These are phyloP conservation scores for Apodemia zela DNA, from an alignment of 2,888 invertebrate species.

Conservation along the genomic window DNA sequence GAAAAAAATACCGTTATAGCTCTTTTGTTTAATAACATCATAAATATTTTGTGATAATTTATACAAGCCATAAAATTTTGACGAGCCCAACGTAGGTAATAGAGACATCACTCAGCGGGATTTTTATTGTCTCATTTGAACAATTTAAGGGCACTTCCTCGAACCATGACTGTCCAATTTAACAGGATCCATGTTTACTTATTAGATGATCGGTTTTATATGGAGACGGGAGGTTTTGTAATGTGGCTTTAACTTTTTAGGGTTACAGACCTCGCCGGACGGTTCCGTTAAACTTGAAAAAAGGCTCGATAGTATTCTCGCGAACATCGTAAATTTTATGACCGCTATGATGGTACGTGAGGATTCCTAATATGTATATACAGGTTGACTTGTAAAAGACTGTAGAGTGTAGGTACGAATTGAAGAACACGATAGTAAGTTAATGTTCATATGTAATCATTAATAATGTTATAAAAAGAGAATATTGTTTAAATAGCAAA, in stretches of 20 bases:
- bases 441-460: too few species aligned
- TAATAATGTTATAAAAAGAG: too few species aligned
- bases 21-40: constrained; percentile 12
- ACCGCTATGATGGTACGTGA: constrained; percentile 56
- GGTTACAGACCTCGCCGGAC: constrained; percentile 9
- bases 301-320: constrained; percentile 47
- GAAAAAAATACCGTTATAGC: not conserved
- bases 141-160: constrained; percentile 66
- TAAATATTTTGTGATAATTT: constrained; percentile 14
- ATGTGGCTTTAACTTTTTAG: constrained; percentile 1
- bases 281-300: constrained; percentile 48
- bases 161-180: constrained; percentile 56
- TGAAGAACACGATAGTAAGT: too few species aligned
- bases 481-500: too few species aligned
- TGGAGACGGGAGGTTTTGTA: not conserved
- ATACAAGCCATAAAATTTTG: constrained; percentile 56
- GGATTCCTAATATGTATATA: constrained; percentile 57
- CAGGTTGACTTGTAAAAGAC: too few species aligned
- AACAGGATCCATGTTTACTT: constrained; percentile 36
- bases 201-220: not conserved
- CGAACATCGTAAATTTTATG: constrained; percentile 61
- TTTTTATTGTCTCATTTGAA: constrained; percentile 69
- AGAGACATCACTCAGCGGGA: constrained; percentile 65
- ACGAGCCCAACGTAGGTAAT: constrained; percentile 58
- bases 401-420: too few species aligned